Percentiles rank a stretch among this genome's conserved stretches.
phyloP scores from a whole-genome alignment of 2,797 vertebrate species.

The Gambelia wislizenii region DNA sequence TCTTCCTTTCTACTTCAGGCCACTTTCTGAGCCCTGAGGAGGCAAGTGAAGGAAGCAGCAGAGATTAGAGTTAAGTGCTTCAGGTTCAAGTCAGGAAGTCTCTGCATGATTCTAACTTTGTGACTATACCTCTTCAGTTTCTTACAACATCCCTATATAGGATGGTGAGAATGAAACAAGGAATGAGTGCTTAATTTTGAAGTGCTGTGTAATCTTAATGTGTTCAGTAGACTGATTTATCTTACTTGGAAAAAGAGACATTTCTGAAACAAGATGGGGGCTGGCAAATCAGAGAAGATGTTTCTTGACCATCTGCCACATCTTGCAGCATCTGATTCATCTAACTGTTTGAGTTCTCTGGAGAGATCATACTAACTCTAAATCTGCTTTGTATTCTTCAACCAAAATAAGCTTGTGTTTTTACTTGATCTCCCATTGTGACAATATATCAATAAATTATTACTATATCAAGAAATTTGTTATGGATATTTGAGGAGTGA shows the following conservation, averaged over 20 bases:
- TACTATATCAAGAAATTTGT: too few relatives aligned
- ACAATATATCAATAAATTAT: too few relatives aligned
- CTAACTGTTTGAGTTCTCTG: background rate
- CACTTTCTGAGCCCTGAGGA: background rate
- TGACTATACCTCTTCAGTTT: background rate
- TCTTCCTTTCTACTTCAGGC: background rate
- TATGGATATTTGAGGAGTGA: background rate
- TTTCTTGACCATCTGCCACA: constrained; percentile 6
- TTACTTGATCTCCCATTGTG: background rate
- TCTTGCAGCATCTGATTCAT: background rate
- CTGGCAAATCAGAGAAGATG: background rate
- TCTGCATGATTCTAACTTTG: background rate
- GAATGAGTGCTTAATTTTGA: background rate
- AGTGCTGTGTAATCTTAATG: background rate
- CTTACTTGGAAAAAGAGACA: background rate
- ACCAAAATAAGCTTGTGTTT: background rate
- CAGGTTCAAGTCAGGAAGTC: background rate
- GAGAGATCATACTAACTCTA: background rate
- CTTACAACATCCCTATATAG: background rate
- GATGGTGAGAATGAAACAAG: background rate
- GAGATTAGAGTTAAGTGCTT: too few relatives aligned
- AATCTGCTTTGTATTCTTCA: background rate
- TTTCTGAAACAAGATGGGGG: background rate
- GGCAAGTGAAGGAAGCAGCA: background rate
- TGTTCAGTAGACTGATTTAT: background rate